Evolutionary conservation across 2,797 vertebrate species (phyloP), one percentile per base, ranked within the genome.

Genomic region (Thamnophis elegans): DNA sequence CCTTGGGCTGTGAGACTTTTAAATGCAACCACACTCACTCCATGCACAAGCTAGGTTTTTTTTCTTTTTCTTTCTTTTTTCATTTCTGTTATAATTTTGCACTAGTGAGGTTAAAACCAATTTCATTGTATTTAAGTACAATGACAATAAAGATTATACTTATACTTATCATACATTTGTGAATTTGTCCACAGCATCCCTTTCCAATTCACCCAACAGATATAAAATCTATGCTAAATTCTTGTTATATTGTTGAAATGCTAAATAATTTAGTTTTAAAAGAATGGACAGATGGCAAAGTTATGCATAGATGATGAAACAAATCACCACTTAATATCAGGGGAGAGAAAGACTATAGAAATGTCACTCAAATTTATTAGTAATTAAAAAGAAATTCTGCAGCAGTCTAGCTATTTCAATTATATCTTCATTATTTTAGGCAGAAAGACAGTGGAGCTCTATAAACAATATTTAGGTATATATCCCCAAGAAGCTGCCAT

Each of bases 361-460:
- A 78, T 18, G 14, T 8, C 51, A 18, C 36, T 88, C 90, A 92
- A 94, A 92, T 92, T 62, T 20, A 47, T 53, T 22, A 47, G 36
- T 14, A 28, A 8, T 53, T n/a, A 42, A 47, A 26, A 36, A 53
- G 51, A 47, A 26, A 32, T 16, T 18, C 18, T 25, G 53, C 9
- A 59, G 90, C 89, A 90, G 94, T 60, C 32, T 54, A 89, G 92
- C 93, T 82, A 60, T 92, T 60, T 91, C 93, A 93, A 82, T 47
- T 94, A 91, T 73, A 87, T 0, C 6, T 58, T n/a, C 1, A 92
- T 94, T 91, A 93, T 93, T 94, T 93, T 95, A 93, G 88, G 92
- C 59, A 93, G 86, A 92, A 92, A 55, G 60, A 91, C 93, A 94
- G n/a, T 56, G 18, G 82, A 91, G 8, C 53, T 89, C 26, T 68